phyloP scores from a whole-genome alignment of 1,140 invertebrate species.

The Drosophila albomicans region DNA sequence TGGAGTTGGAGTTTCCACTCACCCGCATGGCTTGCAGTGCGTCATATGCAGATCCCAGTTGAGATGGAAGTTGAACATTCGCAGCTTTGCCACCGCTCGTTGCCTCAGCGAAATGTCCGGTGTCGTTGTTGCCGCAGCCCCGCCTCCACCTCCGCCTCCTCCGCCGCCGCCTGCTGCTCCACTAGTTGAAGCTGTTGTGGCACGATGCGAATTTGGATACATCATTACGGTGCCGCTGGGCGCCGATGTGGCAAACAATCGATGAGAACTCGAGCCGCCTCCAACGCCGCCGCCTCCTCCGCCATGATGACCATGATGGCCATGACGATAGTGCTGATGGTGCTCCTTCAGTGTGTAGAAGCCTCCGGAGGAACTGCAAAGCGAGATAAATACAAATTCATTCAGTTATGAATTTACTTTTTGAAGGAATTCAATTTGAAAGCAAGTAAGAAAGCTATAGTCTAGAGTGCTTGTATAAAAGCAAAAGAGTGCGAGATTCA shows the following conservation, averaged over 20 bases:
- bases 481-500: too few relatives aligned
- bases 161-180: conserved; percentile 12
- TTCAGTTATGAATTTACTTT: background rate
- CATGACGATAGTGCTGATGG: conserved; percentile 68
- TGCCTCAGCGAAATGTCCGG: conserved; percentile 83
- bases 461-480: too few relatives aligned
- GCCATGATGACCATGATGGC: conserved; percentile 52
- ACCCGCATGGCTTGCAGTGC: conserved; percentile 84
- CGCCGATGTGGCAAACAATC: conserved; percentile 75
- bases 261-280: conserved; percentile 58
- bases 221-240: conserved; percentile 83
- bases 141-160: conserved; percentile 14
- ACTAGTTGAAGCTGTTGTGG: background rate
- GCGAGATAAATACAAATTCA: background rate
- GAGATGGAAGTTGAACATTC: conserved; percentile 84
- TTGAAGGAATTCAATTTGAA: too few relatives aligned
- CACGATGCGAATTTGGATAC: conserved; percentile 73
- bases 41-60: conserved; percentile 85
- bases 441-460: too few relatives aligned
- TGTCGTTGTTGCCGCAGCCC: conserved; percentile 19
- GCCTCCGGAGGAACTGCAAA: conserved; percentile 77
- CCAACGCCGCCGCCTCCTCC: conserved; percentile 53
- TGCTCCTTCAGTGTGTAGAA: conserved; percentile 81
- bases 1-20: conserved; percentile 44
- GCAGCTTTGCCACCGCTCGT: conserved; percentile 83